A percentile compares a stretch with the other conserved stretches of the same genome.
Evolutionary conservation across 1,140 invertebrate genomes (phyloP).

Genomic region (Eupeodes corollae): DNA sequence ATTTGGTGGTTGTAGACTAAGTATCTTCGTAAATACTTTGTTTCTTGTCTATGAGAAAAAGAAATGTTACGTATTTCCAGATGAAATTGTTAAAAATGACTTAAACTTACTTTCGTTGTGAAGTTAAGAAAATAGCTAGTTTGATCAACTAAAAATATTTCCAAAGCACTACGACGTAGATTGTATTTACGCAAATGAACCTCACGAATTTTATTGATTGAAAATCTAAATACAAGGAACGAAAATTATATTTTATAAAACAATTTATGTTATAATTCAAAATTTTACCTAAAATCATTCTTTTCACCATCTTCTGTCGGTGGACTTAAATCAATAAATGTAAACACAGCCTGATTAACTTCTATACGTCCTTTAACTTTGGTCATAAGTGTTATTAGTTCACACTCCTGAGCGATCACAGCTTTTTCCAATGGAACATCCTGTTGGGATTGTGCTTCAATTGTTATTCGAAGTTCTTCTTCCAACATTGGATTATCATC

Average conservation of each 20-base stretch:
- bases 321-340: constrained; percentile 49
- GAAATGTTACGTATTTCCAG: not conserved
- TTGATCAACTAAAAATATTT: constrained; percentile 55
- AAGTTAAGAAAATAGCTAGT: constrained; percentile 61
- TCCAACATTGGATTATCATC: constrained; percentile 31
- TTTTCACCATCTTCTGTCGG: constrained; percentile 45
- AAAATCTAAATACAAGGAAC: constrained; percentile 34
- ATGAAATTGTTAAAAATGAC: not conserved
- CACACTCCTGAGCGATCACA: constrained; percentile 50
- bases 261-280: too few species aligned
- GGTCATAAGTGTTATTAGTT: constrained; percentile 51
- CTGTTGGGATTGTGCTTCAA: constrained; percentile 30
- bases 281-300: constrained; percentile 38
- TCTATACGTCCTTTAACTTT: constrained; percentile 52
- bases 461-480: constrained; percentile 26
- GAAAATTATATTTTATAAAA: too few species aligned
- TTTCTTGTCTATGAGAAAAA: constrained; percentile 42
- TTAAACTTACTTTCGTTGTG: constrained; percentile 43
- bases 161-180: constrained; percentile 49
- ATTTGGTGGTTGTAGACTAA: constrained; percentile 48
- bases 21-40: constrained; percentile 49
- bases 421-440: constrained; percentile 42
- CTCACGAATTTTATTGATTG: constrained; percentile 46
- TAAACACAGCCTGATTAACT: constrained; percentile 50
- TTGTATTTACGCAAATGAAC: constrained; percentile 55